A percentile compares a stretch with the other conserved stretches of the same genome.
Conservation (phyloP, 1,140 invertebrate genomes). For the Batillaria attramentaria region DNA sequence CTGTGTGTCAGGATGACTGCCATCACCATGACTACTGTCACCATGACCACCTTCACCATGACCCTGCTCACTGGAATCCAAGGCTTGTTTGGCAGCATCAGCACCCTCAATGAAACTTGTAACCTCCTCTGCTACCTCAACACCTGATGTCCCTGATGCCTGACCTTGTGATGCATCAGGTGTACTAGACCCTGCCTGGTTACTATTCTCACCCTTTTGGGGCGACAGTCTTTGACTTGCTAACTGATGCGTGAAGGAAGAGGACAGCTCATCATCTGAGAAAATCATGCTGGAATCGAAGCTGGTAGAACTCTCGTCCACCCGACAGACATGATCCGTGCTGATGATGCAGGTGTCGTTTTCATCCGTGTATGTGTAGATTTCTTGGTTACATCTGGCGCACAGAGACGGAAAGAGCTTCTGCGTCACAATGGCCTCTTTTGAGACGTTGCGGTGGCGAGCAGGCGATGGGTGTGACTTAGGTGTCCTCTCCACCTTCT, state of each 20-base stretch:
- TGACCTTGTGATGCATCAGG: neutral
- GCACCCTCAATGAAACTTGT: neutral
- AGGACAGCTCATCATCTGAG: conserved; percentile 1
- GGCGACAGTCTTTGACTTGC: neutral
- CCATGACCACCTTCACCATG: neutral
- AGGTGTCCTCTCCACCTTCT: conserved; percentile 75
- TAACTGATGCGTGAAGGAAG: neutral
- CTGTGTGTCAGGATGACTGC: neutral
- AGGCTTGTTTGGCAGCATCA: neutral
- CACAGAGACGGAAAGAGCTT: conserved; percentile 57
- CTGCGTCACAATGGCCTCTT: conserved; percentile 7
- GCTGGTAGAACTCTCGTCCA: conserved; percentile 24
- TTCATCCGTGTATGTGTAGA: conserved; percentile 78
- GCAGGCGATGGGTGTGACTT: neutral
- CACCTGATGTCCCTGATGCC: conserved; percentile 1
- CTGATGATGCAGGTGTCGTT: conserved; percentile 79
- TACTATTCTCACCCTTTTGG: neutral
- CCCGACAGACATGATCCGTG: conserved; percentile 31
- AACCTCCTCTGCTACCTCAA: neutral
- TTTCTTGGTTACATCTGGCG: conserved; percentile 61
- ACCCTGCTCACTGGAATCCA: neutral
- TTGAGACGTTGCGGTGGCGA: conserved; percentile 8
- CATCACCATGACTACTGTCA: neutral
- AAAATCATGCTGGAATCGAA: conserved; percentile 16
- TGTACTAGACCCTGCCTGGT: neutral